Percentiles rank a stretch among this genome's conserved stretches.
Conservation (phyloP, 2,888 invertebrate genomes). For the Petrophora chlorosata region DNA sequence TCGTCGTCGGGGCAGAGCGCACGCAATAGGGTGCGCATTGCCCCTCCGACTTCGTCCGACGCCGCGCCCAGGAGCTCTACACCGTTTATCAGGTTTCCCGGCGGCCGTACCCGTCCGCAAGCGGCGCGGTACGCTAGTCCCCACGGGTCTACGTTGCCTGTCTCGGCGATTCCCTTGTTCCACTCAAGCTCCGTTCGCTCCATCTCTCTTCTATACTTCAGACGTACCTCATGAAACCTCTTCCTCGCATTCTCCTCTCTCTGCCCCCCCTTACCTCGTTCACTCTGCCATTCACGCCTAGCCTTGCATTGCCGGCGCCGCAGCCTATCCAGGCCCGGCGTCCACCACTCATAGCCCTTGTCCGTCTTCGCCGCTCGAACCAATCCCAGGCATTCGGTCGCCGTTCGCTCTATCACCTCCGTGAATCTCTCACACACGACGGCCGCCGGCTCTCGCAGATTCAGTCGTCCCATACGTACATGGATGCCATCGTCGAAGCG, state of each 20-base stretch:
- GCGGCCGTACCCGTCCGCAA: constrained; percentile 30
- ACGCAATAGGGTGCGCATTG: no score
- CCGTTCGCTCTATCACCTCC: background rate
- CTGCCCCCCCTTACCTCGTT: background rate
- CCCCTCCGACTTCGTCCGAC: constrained; percentile 9
- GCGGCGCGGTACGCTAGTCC: constrained; percentile 36
- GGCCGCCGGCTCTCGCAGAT: background rate
- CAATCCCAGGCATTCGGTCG: background rate
- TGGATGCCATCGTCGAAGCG: background rate
- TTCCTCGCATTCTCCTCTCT: background rate
- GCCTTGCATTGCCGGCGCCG: constrained; percentile 8
- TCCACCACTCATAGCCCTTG: constrained; percentile 21
- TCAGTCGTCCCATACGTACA: background rate
- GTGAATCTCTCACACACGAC: constrained; percentile 2
- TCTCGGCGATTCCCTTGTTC: no score
- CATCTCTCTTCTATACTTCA: background rate
- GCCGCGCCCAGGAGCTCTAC: constrained; percentile 9
- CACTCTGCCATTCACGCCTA: background rate
- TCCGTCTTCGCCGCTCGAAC: background rate
- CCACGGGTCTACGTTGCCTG: constrained; percentile 34
- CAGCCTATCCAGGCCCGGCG: constrained; percentile 7
- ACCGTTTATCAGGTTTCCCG: constrained; percentile 27
- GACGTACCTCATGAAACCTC: background rate
- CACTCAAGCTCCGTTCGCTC: background rate
- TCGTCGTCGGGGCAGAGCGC: no score